Base-by-base conservation (phyloP, 1,140 invertebrate species). In the Belonocnema kinseyi region DNA sequence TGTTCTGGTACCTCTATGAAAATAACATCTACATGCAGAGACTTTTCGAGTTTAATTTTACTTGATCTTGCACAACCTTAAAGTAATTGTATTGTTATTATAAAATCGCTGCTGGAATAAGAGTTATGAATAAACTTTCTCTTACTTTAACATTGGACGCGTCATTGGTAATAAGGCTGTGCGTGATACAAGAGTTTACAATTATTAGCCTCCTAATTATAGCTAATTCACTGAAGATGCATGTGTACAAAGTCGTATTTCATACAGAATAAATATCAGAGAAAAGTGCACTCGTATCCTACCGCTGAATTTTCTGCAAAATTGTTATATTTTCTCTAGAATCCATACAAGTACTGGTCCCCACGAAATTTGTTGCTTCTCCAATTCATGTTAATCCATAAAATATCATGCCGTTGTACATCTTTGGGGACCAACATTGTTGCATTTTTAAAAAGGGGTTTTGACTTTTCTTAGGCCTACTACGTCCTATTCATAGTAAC, bases 241-340 rank as follows among this genome's bases (percentile, higher is more conserved):
- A 70, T 79, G 76, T 82, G 78, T 80, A 82, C 77, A 77, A 82
- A 80, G 78, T 77, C 52, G 50, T 16, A 72, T 46, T 53, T 74
- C 54, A 33, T 33, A 33, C 4, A 33, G 26, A 33, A 2, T 5
- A 33, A 33, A 33, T 5, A 33, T 33, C 26, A 33, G 26, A 33
- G 26, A 33, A 5, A 0, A 33, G 26, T 33, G 3, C 26, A 33
- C 3, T 3, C 5, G 26, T 4, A 33, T 33, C 26, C 26, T 33
- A 3, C 26, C 26, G 26, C 26, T 33, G 26, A 5, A 33, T 8
- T 8, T 46, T 11, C 40, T 2, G n/a, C 2, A 7, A 46, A 7
- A 8, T 46, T 46, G 7, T 46, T n/a, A 12, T 66, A 53, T 76
- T 53, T 33, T 33, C 26, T 26, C 21, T n/a, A 26, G 33, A 21